These are phyloP conservation scores for Intellagama lesueurii DNA, from an alignment of 2,797 vertebrate genomes.

Conservation along the genomic window DNA sequence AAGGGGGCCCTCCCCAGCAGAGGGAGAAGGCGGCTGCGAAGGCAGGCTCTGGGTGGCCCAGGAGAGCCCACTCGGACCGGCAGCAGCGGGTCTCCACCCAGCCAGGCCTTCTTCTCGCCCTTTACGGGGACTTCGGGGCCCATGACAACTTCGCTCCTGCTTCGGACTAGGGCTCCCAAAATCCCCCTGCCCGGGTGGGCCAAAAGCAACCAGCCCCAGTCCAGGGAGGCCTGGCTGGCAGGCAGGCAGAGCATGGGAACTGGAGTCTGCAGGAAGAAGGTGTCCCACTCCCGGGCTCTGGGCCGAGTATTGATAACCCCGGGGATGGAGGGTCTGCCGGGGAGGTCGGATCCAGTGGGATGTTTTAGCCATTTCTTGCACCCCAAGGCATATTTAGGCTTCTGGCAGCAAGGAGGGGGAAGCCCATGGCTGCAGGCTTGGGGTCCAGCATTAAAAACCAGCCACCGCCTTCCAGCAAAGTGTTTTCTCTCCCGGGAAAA, in stretches of 20 bases:
- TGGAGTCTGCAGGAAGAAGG: no score
- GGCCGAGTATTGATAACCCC: no score
- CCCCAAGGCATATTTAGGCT: background rate
- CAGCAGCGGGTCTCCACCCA: background rate
- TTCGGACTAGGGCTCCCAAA: accelerated
- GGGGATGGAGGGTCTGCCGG: no score
- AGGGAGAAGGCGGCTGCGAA: no score
- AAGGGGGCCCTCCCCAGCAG: no score
- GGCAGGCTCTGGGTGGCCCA: background rate
- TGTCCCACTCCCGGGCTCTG: no score
- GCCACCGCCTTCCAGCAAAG: background rate
- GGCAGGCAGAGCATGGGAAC: no score
- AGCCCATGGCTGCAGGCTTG: background rate
- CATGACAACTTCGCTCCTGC: background rate
- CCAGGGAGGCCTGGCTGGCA: no score
- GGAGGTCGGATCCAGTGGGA: background rate
- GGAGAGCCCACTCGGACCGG: background rate
- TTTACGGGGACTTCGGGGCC: background rate
- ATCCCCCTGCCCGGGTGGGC: background rate
- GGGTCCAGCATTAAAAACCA: background rate
- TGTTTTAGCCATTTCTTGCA: background rate
- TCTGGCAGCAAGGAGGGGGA: background rate
- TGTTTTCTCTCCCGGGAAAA: background rate
- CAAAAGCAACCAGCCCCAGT: no score
- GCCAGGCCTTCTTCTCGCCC: no score